Evolutionary conservation across 2,888 invertebrate species (phyloP), one percentile per base, ranked within the genome.

Genomic region (Chouioia cunea): DNA sequence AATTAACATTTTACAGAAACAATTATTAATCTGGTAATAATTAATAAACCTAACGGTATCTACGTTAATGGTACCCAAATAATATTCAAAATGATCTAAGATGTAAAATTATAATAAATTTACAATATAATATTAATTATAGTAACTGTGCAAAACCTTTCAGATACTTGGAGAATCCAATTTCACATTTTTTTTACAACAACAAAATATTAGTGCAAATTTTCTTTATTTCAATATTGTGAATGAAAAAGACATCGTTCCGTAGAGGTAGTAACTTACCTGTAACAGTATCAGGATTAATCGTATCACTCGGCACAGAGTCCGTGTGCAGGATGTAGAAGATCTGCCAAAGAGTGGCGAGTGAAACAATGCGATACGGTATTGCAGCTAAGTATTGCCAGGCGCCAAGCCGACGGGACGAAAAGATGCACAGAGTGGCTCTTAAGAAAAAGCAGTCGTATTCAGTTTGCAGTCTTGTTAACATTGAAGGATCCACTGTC

Each of bases 301-400:
- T 66, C 20, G 77, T 67, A 72, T 86, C 83, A 12, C 74, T 76
- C 12, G 87, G 86, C 14, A 81, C 80, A 46, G 85, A 85, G 77
- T 90, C 89, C 0, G 88, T 89, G 57, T 91, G 91, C 4, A 92
- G 82, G 77, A 89, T 89, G 77, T 90, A 90, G 81, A 90, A 91
- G 68, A 92, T 87, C 78, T 89, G 89, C 92, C 92, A 92, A n/a
- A 91, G 80, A 4, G 89, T 88, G 58, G 86, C 84, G 0, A 87
- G 80, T 12, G 91, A 89, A 36, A 92, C 88, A 57, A 88, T 86
- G 73, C 88, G 86, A 79, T 91, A 93, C 0, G 94, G 93, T 76
- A 94, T 87, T 20, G 92, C 91, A 15, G 93, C 92, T 77, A 94
- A 89, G 86, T 93, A 94, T 83, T 95, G 94, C 92, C 94, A 93